Evolutionary conservation across 1,140 invertebrate genomes (phyloP).

Genomic region (Apocrypta bakeri): DNA sequence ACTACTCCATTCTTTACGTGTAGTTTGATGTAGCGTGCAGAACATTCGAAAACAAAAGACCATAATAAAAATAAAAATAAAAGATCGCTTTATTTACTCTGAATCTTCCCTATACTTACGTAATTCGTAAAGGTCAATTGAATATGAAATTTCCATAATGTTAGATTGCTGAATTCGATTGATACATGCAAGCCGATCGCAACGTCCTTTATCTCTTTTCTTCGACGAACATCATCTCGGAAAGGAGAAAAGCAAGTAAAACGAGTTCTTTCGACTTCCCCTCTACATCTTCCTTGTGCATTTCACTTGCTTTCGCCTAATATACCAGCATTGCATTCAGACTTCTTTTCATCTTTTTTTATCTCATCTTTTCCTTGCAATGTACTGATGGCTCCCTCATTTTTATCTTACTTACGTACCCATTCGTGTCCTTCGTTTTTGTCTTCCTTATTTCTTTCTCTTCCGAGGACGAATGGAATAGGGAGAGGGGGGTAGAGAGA

Average conservation of each 20-base stretch:
- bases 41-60: no score
- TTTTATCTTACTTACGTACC: conserved; percentile 2
- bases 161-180: no score
- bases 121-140: no score
- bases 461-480: conserved; percentile 6
- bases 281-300: background rate
- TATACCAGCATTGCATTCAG: background rate
- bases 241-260: conserved; percentile 53
- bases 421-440: conserved; percentile 31
- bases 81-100: no score
- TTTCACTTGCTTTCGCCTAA: conserved; percentile 26
- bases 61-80: no score
- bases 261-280: conserved; percentile 56
- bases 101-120: no score
- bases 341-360: background rate
- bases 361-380: background rate
- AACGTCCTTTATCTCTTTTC: no score
- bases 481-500: background rate
- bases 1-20: no score
- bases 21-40: no score
- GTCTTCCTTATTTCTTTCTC: conserved; percentile 29
- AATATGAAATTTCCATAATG: no score
- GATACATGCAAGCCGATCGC: no score
- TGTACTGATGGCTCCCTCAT: background rate
- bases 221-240: background rate